Base-by-base conservation (phyloP, 2,797 vertebrate genomes). In the Mormyrops boulengeri region DNA sequence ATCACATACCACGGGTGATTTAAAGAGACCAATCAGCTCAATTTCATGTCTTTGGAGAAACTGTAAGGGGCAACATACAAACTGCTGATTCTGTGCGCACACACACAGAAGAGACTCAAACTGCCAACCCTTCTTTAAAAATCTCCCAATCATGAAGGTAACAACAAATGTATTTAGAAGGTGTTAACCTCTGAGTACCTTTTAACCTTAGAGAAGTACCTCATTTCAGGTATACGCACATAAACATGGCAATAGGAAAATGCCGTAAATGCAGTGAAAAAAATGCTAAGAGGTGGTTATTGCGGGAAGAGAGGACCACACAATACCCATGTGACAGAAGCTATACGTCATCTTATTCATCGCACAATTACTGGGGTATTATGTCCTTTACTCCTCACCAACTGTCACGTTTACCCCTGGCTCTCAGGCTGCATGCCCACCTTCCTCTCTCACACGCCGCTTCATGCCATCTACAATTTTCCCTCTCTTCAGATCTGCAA, bases 341-440 rank as follows among this genome's bases (percentile, higher is more conserved):
- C 94, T 87, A 94, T 95, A 93, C 91, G 90, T 93, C 47, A 82
- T 85, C 55, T 92, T 91, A 93, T 94, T 94, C 93, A 94, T 95
- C 93, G 94, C 84, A 52, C 92, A 93, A 94, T 95, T 95, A 94
- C 89, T 91, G 92, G 85, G 41, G 93, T 92, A 90, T 89, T 91
- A 93, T 93, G 93, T 92, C 90, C 92, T 94, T 93, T 93, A 91
- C 93, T 93, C 91, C 92, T 93, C 91, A 94, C 93, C 91, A 93
- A 94, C 91, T 94, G 94, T 94, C 94, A 93, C 93, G 91, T 93
- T 89, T 62, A 92, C 91, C 93, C 91, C 26, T 0, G 0, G 77
- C 90, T 89, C 89, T 90, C 92, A 92, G 89, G 84, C 90, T 91
- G 90, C 84, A 90, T 91, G 85, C 84, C 47, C 87, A 87, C 53